These are phyloP conservation scores for Amphiprion percula DNA, from an alignment of 2,113 vertebrate species.

Conservation along the genomic window DNA sequence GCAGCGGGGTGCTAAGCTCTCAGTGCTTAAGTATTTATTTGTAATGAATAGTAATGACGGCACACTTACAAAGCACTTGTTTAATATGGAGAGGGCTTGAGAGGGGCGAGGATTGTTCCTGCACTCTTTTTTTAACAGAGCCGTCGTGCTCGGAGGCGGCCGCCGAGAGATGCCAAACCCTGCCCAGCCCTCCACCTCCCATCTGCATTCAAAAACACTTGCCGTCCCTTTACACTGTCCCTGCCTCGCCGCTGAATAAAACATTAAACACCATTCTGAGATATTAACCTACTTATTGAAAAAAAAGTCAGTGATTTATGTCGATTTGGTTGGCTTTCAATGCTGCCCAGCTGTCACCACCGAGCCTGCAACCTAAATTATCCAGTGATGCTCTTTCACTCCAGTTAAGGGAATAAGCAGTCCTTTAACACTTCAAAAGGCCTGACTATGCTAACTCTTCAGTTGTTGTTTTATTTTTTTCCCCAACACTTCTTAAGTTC, in stretches of 20 bases:
- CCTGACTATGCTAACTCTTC: conserved; percentile 61
- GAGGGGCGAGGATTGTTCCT: conserved; percentile 66
- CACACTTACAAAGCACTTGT: conserved; percentile 85
- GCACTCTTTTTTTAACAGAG: conserved; percentile 49
- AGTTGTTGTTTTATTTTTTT: conserved; percentile 66
- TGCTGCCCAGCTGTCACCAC: conserved; percentile 84
- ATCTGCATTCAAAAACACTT: conserved; percentile 74
- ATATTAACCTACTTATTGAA: conserved; percentile 88
- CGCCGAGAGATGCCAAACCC: conserved; percentile 61
- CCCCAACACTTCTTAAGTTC: conserved; percentile 64
- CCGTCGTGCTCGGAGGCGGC: conserved; percentile 50
- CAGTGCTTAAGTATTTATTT: conserved; percentile 86
- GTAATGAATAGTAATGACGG: conserved; percentile 86
- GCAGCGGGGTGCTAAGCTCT: conserved; percentile 82
- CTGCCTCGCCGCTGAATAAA: conserved; percentile 80
- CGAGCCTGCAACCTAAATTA: conserved; percentile 84
- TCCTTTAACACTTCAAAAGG: conserved; percentile 84
- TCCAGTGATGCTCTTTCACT: conserved; percentile 79
- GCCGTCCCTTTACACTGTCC: conserved; percentile 75
- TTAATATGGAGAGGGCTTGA: conserved; percentile 78
- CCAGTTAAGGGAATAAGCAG: conserved; percentile 81
- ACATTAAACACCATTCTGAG: conserved; percentile 84
- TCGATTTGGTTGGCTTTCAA: conserved; percentile 81
- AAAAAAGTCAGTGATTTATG: conserved; percentile 82
- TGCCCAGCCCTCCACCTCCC: conserved; percentile 64